Evolutionary conservation across 1,140 invertebrate genomes (phyloP).

Genomic region (Harpegnathos saltator): DNA sequence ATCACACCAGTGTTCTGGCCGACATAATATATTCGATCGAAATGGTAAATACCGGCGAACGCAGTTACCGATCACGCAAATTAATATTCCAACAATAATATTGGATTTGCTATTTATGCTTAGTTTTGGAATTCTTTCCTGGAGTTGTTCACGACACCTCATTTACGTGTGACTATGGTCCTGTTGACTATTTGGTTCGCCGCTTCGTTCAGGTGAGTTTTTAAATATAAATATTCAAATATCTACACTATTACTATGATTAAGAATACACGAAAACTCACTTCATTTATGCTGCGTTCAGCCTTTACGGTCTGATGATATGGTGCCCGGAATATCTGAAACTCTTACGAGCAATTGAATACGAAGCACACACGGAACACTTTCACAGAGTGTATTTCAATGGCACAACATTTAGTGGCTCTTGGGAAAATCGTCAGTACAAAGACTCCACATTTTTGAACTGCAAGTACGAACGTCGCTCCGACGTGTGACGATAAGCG

Average conservation of each 20-base stretch:
- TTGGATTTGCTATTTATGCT: conserved; percentile 61
- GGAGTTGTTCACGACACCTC: conserved; percentile 86
- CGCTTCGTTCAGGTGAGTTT: conserved; percentile 80
- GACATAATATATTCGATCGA: conserved; percentile 85
- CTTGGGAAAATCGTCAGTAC: conserved; percentile 85
- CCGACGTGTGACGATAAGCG: neutral
- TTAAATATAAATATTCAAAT: conserved; percentile 10
- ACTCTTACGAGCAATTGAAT: conserved; percentile 82
- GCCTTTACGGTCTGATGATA: conserved; percentile 81
- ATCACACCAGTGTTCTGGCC: conserved; percentile 84
- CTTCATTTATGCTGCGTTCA: conserved; percentile 73
- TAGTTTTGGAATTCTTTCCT: conserved; percentile 88
- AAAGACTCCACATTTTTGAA: conserved; percentile 80
- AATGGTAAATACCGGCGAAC: conserved; percentile 76
- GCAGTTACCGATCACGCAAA: neutral
- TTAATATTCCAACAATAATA: conserved; percentile 20
- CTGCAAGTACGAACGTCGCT: conserved; percentile 76
- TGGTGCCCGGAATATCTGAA: conserved; percentile 84
- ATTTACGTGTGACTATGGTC: conserved; percentile 84
- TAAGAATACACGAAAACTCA: conserved; percentile 71
- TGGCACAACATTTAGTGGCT: conserved; percentile 79
- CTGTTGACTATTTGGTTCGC: conserved; percentile 81
- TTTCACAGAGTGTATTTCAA: conserved; percentile 71
- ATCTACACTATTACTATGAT: conserved; percentile 11
- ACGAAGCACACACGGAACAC: conserved; percentile 78